phyloP scores from a whole-genome alignment of 2,888 invertebrate genomes.

The Cataglyphis rosenhaueri region DNA sequence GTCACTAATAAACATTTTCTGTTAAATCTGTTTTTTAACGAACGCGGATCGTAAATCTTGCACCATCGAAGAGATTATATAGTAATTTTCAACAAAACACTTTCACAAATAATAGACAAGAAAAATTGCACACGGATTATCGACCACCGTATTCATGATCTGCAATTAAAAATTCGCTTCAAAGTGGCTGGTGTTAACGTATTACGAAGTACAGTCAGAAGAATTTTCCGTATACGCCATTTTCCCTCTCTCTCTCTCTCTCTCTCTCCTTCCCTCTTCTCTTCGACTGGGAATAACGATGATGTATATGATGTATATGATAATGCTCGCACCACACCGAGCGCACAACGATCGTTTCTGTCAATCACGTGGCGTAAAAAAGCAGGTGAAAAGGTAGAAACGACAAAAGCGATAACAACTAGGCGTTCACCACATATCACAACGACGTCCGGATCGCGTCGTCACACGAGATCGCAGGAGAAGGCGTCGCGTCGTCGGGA shows the following conservation, averaged over 20 bases:
- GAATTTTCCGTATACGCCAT: background rate
- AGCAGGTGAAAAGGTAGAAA: background rate
- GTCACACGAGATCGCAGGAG: background rate
- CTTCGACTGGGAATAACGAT: background rate
- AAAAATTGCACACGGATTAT: background rate
- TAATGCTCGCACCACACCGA: background rate
- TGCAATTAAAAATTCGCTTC: background rate
- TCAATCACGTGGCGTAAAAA: background rate
- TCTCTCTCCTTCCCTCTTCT: background rate
- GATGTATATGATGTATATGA: background rate
- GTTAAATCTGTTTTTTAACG: background rate
- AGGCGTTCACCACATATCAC: background rate
- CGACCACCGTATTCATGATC: background rate
- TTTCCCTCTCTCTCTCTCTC: background rate
- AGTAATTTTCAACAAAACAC: constrained; percentile 1
- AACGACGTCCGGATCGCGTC: background rate
- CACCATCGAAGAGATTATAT: background rate
- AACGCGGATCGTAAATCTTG: background rate
- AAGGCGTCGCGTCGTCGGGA: constrained; percentile 35
- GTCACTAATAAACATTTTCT: constrained; percentile 15
- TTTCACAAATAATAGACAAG: background rate
- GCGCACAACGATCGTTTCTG: background rate
- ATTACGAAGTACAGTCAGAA: background rate
- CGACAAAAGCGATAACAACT: background rate
- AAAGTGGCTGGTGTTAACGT: background rate